Conservation (phyloP, 2,113 vertebrate species). For the Syrrhaptes paradoxus region DNA sequence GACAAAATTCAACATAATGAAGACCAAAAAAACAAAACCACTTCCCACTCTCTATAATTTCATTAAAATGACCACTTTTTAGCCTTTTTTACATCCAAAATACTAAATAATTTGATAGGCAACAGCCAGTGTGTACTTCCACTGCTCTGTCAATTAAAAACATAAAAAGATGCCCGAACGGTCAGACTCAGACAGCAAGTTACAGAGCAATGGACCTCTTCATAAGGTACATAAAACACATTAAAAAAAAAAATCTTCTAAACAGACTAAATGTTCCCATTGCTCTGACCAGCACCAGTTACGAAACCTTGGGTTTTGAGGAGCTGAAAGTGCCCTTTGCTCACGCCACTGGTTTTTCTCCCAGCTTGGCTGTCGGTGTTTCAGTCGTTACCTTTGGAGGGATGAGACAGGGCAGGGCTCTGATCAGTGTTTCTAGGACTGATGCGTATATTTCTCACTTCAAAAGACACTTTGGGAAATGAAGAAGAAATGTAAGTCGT, state of each 20-base stretch:
- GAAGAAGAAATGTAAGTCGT: constrained; percentile 25
- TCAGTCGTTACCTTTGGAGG: rapidly evolving
- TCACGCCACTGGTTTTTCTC: not conserved
- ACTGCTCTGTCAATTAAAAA: not conserved
- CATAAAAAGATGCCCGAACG: rapidly evolving
- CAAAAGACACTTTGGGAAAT: constrained; percentile 24
- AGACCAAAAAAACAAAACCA: not conserved
- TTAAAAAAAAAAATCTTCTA: not conserved
- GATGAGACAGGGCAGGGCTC: not conserved
- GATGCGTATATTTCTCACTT: not conserved
- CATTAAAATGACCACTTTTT: not conserved
- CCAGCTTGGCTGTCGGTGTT: not conserved
- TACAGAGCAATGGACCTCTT: not conserved
- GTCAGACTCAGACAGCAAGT: not conserved
- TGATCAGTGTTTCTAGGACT: not conserved
- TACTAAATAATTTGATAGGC: not conserved
- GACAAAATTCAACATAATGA: not conserved
- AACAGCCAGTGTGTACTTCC: not conserved
- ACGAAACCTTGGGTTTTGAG: not conserved
- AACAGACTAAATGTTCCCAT: rapidly evolving
- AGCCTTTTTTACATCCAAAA: not conserved
- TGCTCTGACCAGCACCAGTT: not conserved
- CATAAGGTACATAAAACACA: not conserved
- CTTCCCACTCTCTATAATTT: not conserved
- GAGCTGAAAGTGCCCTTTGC: not conserved